Evolutionary conservation across 2,113 vertebrate genomes (phyloP).

Genomic region (Actenoides lindsayi): DNA sequence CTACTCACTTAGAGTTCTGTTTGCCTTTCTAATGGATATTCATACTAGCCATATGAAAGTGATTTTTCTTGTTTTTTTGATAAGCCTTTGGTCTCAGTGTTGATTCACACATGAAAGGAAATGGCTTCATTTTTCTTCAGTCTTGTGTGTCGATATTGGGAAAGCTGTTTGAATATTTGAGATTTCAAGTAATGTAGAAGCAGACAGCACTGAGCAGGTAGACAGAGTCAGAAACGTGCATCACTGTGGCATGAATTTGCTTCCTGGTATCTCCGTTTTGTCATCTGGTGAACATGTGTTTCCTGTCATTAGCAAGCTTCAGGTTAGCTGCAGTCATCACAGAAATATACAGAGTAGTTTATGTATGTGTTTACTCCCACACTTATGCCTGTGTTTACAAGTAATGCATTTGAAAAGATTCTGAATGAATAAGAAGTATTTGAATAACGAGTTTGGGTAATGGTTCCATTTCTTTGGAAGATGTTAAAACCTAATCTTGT

Average conservation of each 20-base stretch:
- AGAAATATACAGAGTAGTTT: neutral
- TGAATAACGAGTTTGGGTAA: neutral
- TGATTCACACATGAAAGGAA: neutral
- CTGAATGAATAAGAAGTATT: neutral
- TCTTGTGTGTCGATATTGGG: neutral
- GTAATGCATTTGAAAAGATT: neutral
- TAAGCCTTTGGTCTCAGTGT: neutral
- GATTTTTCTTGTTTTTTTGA: neutral
- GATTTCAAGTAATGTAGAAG: neutral
- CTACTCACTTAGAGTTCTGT: neutral
- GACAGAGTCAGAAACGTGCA: neutral
- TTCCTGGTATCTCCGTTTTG: neutral
- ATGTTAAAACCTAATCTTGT: neutral
- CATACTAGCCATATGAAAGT: neutral
- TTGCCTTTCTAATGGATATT: neutral
- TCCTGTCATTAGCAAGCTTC: conserved; percentile 6
- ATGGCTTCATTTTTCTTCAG: neutral
- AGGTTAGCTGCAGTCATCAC: neutral
- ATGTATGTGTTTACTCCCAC: neutral
- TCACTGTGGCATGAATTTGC: neutral
- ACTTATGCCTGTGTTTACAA: neutral
- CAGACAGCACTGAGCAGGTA: neutral
- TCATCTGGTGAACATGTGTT: neutral
- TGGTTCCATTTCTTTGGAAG: neutral
- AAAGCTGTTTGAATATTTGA: neutral